Evolutionary conservation across 2,888 invertebrate species (phyloP).

Genomic region (Serrognathus titanus): DNA sequence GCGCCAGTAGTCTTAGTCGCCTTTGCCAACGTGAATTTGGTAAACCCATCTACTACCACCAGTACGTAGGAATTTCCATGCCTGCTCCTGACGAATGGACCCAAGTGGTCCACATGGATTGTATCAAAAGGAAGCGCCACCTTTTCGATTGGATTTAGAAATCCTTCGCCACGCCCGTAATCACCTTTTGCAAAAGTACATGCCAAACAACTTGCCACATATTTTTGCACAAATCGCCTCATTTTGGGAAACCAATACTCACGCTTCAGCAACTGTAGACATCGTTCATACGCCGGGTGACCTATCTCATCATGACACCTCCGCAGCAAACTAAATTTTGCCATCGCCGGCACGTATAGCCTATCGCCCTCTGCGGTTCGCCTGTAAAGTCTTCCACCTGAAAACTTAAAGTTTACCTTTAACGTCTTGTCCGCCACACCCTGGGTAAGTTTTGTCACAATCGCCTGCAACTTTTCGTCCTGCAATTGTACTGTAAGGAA

Average conservation of each 20-base stretch:
- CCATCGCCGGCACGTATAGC: slow-evolving; percentile 19
- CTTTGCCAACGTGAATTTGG: slow-evolving; percentile 20
- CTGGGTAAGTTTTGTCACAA: not conserved
- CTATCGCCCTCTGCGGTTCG: not conserved
- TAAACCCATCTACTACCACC: slow-evolving; percentile 25
- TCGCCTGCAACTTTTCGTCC: slow-evolving; percentile 4
- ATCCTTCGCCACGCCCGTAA: slow-evolving; percentile 26
- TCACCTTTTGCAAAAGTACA: slow-evolving; percentile 24
- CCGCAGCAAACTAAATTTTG: slow-evolving; percentile 9
- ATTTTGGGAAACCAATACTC: slow-evolving; percentile 46
- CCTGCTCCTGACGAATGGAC: slow-evolving; percentile 20
- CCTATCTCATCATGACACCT: slow-evolving; percentile 43
- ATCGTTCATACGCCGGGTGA: slow-evolving; percentile 40
- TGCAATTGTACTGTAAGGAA: slow-evolving; percentile 17
- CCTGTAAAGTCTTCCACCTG: slow-evolving; percentile 6
- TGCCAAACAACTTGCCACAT: slow-evolving; percentile 42
- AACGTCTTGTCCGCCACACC: not conserved
- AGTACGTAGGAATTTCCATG: slow-evolving; percentile 22
- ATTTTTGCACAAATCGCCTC: slow-evolving; percentile 39
- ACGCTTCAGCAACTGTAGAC: slow-evolving; percentile 31
- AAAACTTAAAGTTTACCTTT: slow-evolving; percentile 7
- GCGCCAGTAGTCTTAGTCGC: slow-evolving; percentile 4
- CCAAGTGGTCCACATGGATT: slow-evolving; percentile 26
- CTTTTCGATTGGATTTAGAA: slow-evolving; percentile 25
- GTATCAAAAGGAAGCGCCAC: slow-evolving; percentile 20